These are phyloP conservation scores for Sylvilagus floridanus DNA, from an alignment of 2,797 vertebrate genomes.

Conservation along the genomic window DNA sequence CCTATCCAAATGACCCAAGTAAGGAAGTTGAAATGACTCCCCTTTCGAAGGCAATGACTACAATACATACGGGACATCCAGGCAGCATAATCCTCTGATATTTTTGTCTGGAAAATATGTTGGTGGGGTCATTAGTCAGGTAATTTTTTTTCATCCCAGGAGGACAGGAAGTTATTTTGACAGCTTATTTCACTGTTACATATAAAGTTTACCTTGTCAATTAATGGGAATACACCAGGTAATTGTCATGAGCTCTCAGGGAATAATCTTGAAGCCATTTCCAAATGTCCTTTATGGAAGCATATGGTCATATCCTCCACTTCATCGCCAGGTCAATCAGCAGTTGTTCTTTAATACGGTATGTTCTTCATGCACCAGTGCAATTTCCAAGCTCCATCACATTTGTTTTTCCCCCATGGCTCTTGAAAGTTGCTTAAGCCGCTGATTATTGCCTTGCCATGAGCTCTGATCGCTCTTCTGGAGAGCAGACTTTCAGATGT, in stretches of 20 bases:
- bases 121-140: conserved; percentile 67
- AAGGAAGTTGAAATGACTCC: neutral
- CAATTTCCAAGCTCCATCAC: conserved; percentile 62
- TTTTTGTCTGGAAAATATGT: conserved; percentile 59
- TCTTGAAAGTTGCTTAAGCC: conserved; percentile 83
- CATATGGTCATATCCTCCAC: conserved; percentile 73
- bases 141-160: conserved; percentile 65
- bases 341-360: conserved; percentile 77
- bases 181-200: conserved; percentile 76
- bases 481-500: conserved; percentile 82
- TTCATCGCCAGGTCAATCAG: conserved; percentile 71
- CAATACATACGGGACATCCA: conserved; percentile 24
- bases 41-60: conserved; percentile 32
- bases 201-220: conserved; percentile 78
- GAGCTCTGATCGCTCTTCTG: conserved; percentile 84
- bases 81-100: conserved; percentile 45
- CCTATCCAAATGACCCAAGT: neutral
- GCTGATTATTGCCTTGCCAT: conserved; percentile 80
- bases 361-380: conserved; percentile 71
- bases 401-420: conserved; percentile 76
- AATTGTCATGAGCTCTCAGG: conserved; percentile 73
- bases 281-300: conserved; percentile 71
- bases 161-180: conserved; percentile 70
- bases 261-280: conserved; percentile 75
- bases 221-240: conserved; percentile 74